phyloP scores from a whole-genome alignment of 37 sponge, comb jelly and placozoan genomes.

The Chondrilla cf. caribensis region DNA sequence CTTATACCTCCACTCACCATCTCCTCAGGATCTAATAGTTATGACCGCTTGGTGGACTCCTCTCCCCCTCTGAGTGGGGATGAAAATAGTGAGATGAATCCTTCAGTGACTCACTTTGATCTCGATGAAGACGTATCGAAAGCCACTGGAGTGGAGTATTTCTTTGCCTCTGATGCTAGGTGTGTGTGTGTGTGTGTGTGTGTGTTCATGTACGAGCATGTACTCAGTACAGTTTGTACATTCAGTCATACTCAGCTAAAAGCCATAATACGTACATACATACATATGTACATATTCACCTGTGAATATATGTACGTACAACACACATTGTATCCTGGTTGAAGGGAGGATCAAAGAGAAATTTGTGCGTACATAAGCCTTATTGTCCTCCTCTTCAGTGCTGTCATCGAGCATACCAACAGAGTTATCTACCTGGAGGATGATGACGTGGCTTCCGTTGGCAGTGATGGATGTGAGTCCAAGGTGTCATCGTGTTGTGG shows the following conservation, averaged over 20 bases:
- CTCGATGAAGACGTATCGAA: constrained; percentile 38
- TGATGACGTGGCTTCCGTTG: constrained; percentile 95
- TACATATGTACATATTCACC: not conserved
- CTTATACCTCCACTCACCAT: too few relatives aligned
- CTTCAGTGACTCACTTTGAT: constrained; percentile 43
- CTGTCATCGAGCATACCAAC: constrained; percentile 97
- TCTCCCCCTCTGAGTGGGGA: not conserved
- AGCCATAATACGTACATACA: not conserved
- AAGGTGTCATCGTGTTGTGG: too few relatives aligned
- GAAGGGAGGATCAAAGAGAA: too few relatives aligned
- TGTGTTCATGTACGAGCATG: not conserved
- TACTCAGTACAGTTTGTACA: too few relatives aligned
- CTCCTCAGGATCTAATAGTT: not conserved
- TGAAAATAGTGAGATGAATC: not conserved
- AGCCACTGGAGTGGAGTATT: constrained; percentile 83
- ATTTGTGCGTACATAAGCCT: not conserved
- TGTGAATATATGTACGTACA: not conserved
- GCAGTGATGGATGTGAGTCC: constrained; percentile 80
- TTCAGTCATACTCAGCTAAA: too few relatives aligned
- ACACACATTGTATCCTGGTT: not conserved
- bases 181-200: constrained; percentile 24
- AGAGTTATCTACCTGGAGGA: constrained; percentile 97
- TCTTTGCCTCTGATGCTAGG: constrained; percentile 99
- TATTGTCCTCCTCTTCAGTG: constrained; percentile 72
- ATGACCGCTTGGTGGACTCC: too few relatives aligned